Evolutionary conservation across 1,140 invertebrate species (phyloP), one percentile per base, ranked within the genome.

Genomic region (Brachionus rotundiformis): DNA sequence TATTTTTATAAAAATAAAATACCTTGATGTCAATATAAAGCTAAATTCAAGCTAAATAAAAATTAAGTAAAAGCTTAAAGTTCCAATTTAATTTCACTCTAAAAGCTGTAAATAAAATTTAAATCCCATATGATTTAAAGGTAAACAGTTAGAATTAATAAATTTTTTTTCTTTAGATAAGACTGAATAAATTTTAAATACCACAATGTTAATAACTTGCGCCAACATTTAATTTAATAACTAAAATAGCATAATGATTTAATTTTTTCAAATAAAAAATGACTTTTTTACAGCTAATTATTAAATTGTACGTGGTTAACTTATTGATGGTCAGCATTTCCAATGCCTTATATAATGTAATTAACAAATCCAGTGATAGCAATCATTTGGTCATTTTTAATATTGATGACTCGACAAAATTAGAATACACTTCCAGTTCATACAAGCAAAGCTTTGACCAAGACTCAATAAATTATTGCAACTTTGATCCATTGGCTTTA

Each of bases 381-480:
- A 73, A 29, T 23, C 13, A 41, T 41, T 41, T 73, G 36, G 25
- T 79, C 31, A n/a, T 79, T n/a, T 79, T 79, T 33, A 79, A 79
- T 5, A 63, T 79, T 2, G 76, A 79, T 10, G 76, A 79, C 36
- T 59, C 76, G 1, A 23, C 25, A 79, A 36, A 36, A 59, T 23
- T 79, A n/a, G 76, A 79, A 79, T 39, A 79, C 54, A 29, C 19
- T 10, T 79, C 76, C 13, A 79, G 47, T 31, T 79, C 76, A 19
- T 79, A 59, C 54, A 63, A 79, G 16, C 76, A 79, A 79, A 79
- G 29, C 33, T 79, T 79, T 27, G 76, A 79, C 23, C 76, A 79
- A 25, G 59, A 79, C 8, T 59, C 76, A 8, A 79, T 63, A 54
- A 79, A 79, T 33, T 79, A 79, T 31, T 79, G 76, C 16, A 79